Base-by-base conservation (phyloP, 2,888 invertebrate genomes). In the Spisula subtruncata region DNA sequence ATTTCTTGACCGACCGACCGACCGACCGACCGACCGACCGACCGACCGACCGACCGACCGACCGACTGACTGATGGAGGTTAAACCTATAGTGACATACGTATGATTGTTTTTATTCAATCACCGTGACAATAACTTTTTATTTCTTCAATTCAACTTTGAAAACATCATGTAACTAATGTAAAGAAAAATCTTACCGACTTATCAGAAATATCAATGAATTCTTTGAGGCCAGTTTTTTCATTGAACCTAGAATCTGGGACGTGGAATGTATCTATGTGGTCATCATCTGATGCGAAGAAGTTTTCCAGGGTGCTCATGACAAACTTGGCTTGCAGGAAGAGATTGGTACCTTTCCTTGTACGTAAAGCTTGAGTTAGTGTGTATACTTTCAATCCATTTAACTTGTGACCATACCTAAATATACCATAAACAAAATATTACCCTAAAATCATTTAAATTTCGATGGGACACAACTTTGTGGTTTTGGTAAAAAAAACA, bases 241-340 rank as follows among this genome's bases (percentile, higher is more conserved):
- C 94, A 88, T 94, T 92, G 32, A 94, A 91, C 25, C 90, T 86
- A 16, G 86, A 46, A 71, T 86, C 85, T 12, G 96, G 96, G 0
- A 95, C 94, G 92, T 97, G 96, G 0, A 90, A 93, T 8, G 92
- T 90, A 2, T 94, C 93, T 46, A 97, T 94, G 51, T 86, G 54
- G 18, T 66, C 60, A 90, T 96, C 96, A 56, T 95, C 95, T 12
- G 97, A 96, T 16, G 95, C 92, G 66, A 96, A 90, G 92, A 94
- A 97, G 25, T 85, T 94, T 83, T 95, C 94, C 32, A 96, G 85
- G 0, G 96, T 96, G n/a, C 95, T 93, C 81, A 95, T 81, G 16
- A 96, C 95, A 91, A 95, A 94, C 91, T 96, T 96, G 51, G 96
- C 95, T 60, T 95, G 94, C 10, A 96, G 90, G 89, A 92, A 96